phyloP scores from a whole-genome alignment of 37 sponge, comb jelly and placozoan species.

The Hormiphora californensis region DNA sequence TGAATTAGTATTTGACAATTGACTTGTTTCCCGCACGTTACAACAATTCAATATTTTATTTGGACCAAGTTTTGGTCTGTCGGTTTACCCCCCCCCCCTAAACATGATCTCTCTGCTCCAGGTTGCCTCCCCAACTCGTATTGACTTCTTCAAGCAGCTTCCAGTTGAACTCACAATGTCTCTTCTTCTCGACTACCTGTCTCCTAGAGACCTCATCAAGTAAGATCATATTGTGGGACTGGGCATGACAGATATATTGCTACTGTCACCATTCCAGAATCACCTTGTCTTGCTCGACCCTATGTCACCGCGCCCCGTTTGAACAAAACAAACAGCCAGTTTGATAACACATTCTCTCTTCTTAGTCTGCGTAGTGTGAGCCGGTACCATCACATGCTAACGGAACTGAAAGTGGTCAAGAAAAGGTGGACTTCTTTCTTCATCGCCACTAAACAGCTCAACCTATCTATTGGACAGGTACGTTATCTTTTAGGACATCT shows the following conservation, averaged over 20 bases:
- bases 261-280: background rate
- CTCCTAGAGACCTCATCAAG: background rate
- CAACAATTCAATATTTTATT: too few relatives aligned
- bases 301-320: too few relatives aligned
- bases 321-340: too few relatives aligned
- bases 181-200: background rate
- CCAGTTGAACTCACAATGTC: background rate
- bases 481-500: too few relatives aligned
- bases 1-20: background rate
- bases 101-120: too few relatives aligned
- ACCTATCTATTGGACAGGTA: background rate
- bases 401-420: background rate
- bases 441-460: background rate
- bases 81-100: too few relatives aligned
- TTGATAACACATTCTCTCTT: too few relatives aligned
- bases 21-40: background rate
- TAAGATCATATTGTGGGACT: too few relatives aligned
- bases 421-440: background rate
- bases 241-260: background rate
- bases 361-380: background rate
- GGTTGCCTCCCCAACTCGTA: too few relatives aligned
- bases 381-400: constrained; percentile 15
- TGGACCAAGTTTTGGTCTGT: too few relatives aligned
- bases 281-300: background rate
- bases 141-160: background rate